phyloP scores from a whole-genome alignment of 2,888 invertebrate species.

The Scaptomyza polygonia region DNA sequence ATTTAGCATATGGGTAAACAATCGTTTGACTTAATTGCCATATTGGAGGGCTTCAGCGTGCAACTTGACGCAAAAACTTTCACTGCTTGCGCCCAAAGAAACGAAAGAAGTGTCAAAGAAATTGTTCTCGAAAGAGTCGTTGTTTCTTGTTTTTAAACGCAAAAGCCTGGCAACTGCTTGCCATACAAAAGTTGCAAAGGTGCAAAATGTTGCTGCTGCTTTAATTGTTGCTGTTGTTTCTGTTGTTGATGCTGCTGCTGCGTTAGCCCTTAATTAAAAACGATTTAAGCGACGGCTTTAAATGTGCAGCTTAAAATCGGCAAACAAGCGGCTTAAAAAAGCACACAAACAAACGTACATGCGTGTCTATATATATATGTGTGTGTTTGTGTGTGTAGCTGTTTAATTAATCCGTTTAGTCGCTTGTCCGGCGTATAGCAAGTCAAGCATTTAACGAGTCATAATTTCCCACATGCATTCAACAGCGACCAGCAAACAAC shows the following conservation, averaged over 20 bases:
- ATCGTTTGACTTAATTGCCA: slow-evolving; percentile 56
- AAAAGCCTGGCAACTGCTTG: slow-evolving; percentile 65
- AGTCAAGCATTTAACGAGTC: slow-evolving; percentile 73
- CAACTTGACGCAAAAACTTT: slow-evolving; percentile 49
- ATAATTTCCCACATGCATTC: slow-evolving; percentile 80
- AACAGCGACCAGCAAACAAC: slow-evolving; percentile 29
- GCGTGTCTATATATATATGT: neutral
- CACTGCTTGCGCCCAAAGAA: slow-evolving; percentile 37
- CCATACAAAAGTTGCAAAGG: slow-evolving; percentile 21
- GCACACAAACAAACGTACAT: slow-evolving; percentile 4
- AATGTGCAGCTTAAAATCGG: slow-evolving; percentile 29
- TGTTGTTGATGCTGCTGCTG: neutral
- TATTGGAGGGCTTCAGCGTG: slow-evolving; percentile 45
- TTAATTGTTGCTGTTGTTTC: neutral
- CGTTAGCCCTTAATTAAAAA: slow-evolving; percentile 64
- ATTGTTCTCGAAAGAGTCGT: slow-evolving; percentile 8
- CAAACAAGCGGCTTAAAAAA: slow-evolving; percentile 61
- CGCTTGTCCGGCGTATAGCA: slow-evolving; percentile 49
- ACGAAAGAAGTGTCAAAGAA: slow-evolving; percentile 57
- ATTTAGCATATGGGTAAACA: slow-evolving; percentile 44
- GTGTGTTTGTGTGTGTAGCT: neutral
- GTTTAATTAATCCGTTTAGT: slow-evolving; percentile 76
- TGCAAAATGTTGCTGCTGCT: slow-evolving; percentile 11
- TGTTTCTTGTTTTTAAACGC: slow-evolving; percentile 7
- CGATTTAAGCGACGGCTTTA: slow-evolving; percentile 43